Conservation (phyloP, 2,888 invertebrate species). For the Oxycera nigricornis region DNA sequence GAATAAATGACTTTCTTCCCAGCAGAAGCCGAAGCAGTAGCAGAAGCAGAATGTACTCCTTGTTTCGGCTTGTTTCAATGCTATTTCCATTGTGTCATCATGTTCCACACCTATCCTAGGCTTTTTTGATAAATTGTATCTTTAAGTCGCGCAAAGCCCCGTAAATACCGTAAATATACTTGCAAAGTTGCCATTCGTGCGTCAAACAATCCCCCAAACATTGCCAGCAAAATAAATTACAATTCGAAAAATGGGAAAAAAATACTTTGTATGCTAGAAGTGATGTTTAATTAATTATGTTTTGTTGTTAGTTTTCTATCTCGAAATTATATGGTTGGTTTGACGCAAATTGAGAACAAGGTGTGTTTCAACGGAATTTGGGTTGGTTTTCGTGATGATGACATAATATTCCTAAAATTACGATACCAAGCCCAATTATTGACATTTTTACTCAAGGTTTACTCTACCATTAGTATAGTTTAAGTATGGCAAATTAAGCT, state of each 20-base stretch:
- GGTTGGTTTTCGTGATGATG: too few species aligned
- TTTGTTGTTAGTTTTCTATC: not conserved
- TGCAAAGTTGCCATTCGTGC: not conserved
- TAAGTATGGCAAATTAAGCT: too few species aligned
- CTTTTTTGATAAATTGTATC: slow-evolving; percentile 34
- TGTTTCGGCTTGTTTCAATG: slow-evolving; percentile 22
- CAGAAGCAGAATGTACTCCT: not conserved
- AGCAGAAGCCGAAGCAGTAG: too few species aligned
- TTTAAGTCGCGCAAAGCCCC: slow-evolving; percentile 29
- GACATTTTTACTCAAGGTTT: too few species aligned
- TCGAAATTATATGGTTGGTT: not conserved
- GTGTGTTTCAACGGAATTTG: not conserved
- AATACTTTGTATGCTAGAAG: slow-evolving; percentile 6
- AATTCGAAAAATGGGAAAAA: slow-evolving; percentile 22
- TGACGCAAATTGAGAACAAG: not conserved
- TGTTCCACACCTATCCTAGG: slow-evolving; percentile 34
- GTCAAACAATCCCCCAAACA: slow-evolving; percentile 8
- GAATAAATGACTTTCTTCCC: slow-evolving; percentile 35
- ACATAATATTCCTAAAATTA: too few species aligned
- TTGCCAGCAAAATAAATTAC: not conserved
- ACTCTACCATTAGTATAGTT: too few species aligned
- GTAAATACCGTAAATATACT: not conserved
- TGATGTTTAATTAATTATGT: slow-evolving; percentile 37
- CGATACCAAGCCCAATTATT: too few species aligned
- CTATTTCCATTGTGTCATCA: slow-evolving; percentile 30